Evolutionary conservation across 2,797 vertebrate species (phyloP).

Genomic region (Tadarida brasiliensis): DNA sequence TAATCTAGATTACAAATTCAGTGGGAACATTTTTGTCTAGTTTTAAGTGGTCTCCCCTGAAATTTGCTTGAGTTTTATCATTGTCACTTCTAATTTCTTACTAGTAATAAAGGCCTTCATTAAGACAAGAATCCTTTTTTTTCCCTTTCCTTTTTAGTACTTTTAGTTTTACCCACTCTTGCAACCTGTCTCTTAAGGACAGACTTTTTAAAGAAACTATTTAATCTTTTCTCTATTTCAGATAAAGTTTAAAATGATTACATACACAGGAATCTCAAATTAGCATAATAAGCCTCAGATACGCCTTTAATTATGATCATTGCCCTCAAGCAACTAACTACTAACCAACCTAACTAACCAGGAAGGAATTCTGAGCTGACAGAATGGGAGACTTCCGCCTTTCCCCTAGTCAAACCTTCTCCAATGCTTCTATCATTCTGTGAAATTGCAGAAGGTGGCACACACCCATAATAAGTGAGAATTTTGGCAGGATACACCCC

Average conservation of each 20-base stretch:
- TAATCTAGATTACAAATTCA: constrained; percentile 5
- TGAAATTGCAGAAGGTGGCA: background rate
- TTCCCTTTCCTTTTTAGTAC: background rate
- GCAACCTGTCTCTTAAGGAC: background rate
- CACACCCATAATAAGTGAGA: background rate
- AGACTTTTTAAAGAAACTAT: constrained; percentile 17
- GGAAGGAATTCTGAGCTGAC: background rate
- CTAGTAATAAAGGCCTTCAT: background rate
- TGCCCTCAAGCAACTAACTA: background rate
- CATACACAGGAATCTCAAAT: background rate
- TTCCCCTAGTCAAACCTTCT: background rate
- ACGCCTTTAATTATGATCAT: background rate
- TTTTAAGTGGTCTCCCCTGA: background rate
- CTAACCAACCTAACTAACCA: no score
- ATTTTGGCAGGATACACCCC: background rate
- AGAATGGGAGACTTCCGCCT: background rate
- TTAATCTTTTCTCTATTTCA: constrained; percentile 23
- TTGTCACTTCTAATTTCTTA: constrained; percentile 56
- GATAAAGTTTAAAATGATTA: constrained; percentile 23
- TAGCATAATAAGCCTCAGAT: background rate
- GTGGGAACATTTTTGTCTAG: background rate
- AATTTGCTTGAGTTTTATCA: background rate
- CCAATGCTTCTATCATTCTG: background rate
- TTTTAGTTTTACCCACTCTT: background rate
- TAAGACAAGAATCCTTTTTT: background rate